A percentile compares a stretch with the other conserved stretches of the same genome.
Evolutionary conservation across 2,797 vertebrate species (phyloP).

Genomic region (Mastacembelus armatus): DNA sequence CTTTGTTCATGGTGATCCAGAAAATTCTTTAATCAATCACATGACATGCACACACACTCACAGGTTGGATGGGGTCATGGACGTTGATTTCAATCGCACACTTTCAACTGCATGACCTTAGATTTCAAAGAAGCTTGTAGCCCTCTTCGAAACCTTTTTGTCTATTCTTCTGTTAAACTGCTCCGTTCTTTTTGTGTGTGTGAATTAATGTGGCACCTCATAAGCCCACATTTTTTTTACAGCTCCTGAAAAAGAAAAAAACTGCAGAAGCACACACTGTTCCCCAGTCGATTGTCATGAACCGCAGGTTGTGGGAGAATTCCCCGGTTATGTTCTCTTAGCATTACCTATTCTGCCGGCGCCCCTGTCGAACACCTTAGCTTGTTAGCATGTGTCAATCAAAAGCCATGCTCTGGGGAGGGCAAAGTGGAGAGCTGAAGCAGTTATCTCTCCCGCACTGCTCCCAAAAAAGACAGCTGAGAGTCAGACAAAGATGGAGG

Average conservation of each 20-base stretch:
- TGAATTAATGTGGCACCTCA: slow-evolving; percentile 57
- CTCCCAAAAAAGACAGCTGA: slow-evolving; percentile 27
- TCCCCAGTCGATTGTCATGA: slow-evolving; percentile 49
- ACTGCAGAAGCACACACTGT: slow-evolving; percentile 12
- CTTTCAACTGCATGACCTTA: slow-evolving; percentile 6
- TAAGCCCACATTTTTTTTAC: slow-evolving; percentile 41
- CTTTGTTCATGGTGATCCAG: slow-evolving; percentile 27
- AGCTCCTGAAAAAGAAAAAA: slow-evolving; percentile 11
- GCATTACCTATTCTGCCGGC: slow-evolving; percentile 66
- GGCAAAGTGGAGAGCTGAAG: slow-evolving; percentile 55
- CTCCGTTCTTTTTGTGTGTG: neutral
- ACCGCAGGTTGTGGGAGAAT: slow-evolving; percentile 51
- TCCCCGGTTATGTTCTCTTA: slow-evolving; percentile 66
- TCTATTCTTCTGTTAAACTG: slow-evolving; percentile 26
- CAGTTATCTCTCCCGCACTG: slow-evolving; percentile 67
- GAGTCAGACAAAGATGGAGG: neutral
- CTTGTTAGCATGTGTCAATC: slow-evolving; percentile 85
- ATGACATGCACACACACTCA: slow-evolving; percentile 24
- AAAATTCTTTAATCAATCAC: slow-evolving; percentile 19
- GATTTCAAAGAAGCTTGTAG: neutral
- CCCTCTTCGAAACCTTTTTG: slow-evolving; percentile 22
- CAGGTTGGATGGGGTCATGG: slow-evolving; percentile 18
- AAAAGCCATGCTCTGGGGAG: slow-evolving; percentile 63
- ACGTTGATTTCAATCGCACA: too few relatives aligned
- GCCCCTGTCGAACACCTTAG: slow-evolving; percentile 67